Conservation (phyloP, 2,113 vertebrate genomes). For the Ammodytes dubius region DNA sequence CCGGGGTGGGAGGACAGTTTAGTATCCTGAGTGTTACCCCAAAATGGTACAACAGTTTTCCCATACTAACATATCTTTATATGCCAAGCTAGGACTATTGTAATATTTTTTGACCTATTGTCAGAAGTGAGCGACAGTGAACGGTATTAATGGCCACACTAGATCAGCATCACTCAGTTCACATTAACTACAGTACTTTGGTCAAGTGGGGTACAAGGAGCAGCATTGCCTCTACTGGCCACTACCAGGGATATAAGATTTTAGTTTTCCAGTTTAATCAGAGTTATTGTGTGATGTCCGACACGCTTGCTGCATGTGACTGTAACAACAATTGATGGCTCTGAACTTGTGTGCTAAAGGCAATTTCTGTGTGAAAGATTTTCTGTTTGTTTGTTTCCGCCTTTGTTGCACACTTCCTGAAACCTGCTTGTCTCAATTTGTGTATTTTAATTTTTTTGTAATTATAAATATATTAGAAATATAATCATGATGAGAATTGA, state of each 20-base stretch:
- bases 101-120: not conserved
- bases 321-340: not conserved
- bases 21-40: not conserved
- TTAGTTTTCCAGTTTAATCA: not conserved
- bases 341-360: not conserved
- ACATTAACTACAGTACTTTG: not conserved
- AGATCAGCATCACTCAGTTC: not conserved
- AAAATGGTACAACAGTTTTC: not conserved
- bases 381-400: conserved; percentile 28
- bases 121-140: not conserved
- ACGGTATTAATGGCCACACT: not conserved
- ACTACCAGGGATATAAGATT: not conserved
- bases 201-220: conserved; percentile 2
- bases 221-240: fast-evolving
- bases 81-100: not conserved
- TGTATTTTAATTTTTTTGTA: not conserved
- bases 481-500: not conserved
- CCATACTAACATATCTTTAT: not conserved
- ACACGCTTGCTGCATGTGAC: conserved; percentile 50
- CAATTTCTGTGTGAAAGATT: conserved; percentile 8
- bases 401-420: conserved; percentile 28
- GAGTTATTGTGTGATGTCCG: conserved; percentile 14
- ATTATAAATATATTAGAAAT: not conserved
- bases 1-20: not conserved
- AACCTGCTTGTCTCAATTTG: conserved; percentile 7